A percentile compares a stretch with the other conserved stretches of the same genome.
Evolutionary conservation across 2,113 vertebrate genomes (phyloP).

Genomic region (Melanerpes formicivorus): DNA sequence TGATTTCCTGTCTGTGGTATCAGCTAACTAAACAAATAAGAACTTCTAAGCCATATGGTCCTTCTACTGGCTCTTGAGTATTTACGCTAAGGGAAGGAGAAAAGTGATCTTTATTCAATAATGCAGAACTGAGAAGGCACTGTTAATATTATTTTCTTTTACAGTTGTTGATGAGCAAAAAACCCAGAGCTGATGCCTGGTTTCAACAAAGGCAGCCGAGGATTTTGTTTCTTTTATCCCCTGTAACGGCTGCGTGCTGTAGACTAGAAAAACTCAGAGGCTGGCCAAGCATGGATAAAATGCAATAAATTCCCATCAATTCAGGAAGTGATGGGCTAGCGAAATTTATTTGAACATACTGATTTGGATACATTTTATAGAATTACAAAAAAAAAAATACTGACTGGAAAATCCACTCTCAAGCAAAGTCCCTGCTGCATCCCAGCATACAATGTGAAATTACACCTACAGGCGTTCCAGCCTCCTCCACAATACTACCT

Average conservation of each 20-base stretch:
- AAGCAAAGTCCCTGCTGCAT: neutral
- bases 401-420: neutral
- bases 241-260: neutral
- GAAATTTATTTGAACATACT: neutral
- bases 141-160: neutral
- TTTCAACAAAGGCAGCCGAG: neutral
- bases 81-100: neutral
- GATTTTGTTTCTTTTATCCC: neutral
- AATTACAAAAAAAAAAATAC: neutral
- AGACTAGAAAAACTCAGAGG: neutral
- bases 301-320: neutral
- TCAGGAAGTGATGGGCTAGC: neutral
- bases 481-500: neutral
- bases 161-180: neutral
- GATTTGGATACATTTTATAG: neutral
- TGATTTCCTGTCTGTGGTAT: constrained; percentile 64
- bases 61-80: constrained; percentile 12
- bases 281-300: neutral
- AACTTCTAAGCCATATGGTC: constrained; percentile 49
- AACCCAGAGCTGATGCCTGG: neutral
- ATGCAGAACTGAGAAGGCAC: neutral
- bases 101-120: neutral
- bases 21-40: constrained; percentile 60
- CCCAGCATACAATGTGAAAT: neutral
- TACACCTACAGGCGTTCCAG: neutral